A percentile compares a stretch with the other conserved stretches of the same genome.
Conservation (phyloP, 53 echinoderm and acorn worm species). For the Crossaster papposus region DNA sequence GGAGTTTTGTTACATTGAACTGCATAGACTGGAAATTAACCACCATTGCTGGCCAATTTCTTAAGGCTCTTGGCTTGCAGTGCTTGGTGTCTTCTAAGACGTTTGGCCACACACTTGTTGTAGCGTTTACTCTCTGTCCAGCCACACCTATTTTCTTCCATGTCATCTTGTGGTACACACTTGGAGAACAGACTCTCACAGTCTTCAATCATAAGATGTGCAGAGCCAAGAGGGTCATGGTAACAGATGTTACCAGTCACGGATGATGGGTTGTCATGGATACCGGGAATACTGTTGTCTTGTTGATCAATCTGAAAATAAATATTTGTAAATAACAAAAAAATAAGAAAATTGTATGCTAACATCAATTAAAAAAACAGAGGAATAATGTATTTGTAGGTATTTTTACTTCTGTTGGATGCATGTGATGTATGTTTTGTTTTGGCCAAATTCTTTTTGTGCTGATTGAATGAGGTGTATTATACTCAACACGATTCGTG, state of each 20-base stretch:
- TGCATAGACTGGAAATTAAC: not conserved
- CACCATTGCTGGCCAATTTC: not conserved
- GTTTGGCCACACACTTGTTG: slow-evolving; percentile 27
- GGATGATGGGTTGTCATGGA: slow-evolving; percentile 16
- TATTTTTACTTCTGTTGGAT: too few relatives aligned
- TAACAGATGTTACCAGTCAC: slow-evolving; percentile 4
- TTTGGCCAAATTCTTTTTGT: too few relatives aligned
- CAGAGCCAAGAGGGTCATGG: slow-evolving; percentile 50
- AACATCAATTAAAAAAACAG: too few relatives aligned
- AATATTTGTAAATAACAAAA: too few relatives aligned
- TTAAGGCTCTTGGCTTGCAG: not conserved
- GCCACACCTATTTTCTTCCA: not conserved
- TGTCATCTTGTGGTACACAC: slow-evolving; percentile 18
- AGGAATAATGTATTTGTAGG: too few relatives aligned
- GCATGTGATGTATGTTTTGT: too few relatives aligned
- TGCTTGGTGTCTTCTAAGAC: slow-evolving; percentile 12
- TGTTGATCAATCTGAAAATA: slow-evolving; percentile 33
- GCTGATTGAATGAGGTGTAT: too few relatives aligned
- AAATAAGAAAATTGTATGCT: too few relatives aligned
- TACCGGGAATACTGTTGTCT: slow-evolving; percentile 35
- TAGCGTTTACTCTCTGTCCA: slow-evolving; percentile 44
- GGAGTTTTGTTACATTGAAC: not conserved
- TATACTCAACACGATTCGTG: too few relatives aligned
- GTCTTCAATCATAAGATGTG: slow-evolving; percentile 32
- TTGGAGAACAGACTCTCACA: slow-evolving; percentile 46